Evolutionary conservation across 2,888 invertebrate genomes (phyloP), one percentile per base, ranked within the genome.

Genomic region (Celastrina argiolus): DNA sequence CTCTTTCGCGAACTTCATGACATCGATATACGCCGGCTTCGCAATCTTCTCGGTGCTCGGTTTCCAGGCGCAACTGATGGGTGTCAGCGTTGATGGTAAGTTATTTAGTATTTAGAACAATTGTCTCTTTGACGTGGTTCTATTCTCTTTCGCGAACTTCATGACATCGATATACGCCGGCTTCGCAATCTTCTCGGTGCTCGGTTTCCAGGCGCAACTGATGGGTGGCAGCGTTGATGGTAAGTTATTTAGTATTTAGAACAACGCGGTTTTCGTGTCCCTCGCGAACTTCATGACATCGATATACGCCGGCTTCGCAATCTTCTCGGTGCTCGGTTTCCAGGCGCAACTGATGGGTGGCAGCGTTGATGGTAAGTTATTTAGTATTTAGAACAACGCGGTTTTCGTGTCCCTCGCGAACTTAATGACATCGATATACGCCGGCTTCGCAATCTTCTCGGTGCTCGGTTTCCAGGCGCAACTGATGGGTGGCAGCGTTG

Each of bases 251-350:
- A n/a, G n/a, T n/a, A n/a, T n/a, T n/a, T n/a, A n/a, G n/a, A n/a
- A 42, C 70, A 96, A 97, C 78, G 95, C 96, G 0, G 81, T 95
- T 31, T 92, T 96, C 70, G 96, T 96, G 65, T 93, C 94, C 39
- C 80, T 93, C 0, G 92, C 94, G 70, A 96, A 95, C 83, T 94
- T 94, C 73, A 89, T 93, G 71, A 96, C 96, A 0, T 95, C 95
- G 0, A 87, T 96, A 68, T 96, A 95, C 78, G 96, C 96, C 22
- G 96, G 96, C 0, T 94, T 96, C 71, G 95, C 94, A 2, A 95
- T 96, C 66, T 96, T 96, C 88, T 93, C 95, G 36, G 94, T 96
- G 66, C 90, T 96, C 65, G 96, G 96, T 1, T 96, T 95, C 75
- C 92, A 95, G 77, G 94, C 95, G 0, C 84, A 92, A 66, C 89